phyloP scores from a whole-genome alignment of 1,140 invertebrate species.

The Heliconius nattereri region DNA sequence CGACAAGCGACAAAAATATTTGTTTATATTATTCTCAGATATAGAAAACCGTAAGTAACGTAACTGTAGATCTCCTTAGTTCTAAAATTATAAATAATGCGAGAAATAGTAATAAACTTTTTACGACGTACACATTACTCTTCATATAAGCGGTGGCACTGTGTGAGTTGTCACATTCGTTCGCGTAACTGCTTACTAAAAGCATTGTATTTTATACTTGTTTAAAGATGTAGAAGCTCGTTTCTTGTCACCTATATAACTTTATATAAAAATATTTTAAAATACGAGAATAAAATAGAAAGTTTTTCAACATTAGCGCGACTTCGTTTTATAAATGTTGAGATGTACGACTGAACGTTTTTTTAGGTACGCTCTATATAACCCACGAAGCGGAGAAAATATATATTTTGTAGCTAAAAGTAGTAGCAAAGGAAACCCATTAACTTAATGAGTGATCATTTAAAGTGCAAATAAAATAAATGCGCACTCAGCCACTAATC shows the following conservation, averaged over 20 bases:
- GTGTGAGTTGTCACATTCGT: conserved; percentile 6
- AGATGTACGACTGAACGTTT: background rate
- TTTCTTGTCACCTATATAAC: background rate
- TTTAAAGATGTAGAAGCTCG: background rate
- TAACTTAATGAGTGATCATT: background rate
- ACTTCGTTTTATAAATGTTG: background rate
- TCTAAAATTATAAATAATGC: conserved; percentile 9
- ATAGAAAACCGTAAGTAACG: background rate
- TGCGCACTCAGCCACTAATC: background rate
- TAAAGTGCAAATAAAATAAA: background rate
- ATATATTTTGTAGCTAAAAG: background rate
- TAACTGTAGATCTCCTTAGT: background rate
- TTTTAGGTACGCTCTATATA: background rate
- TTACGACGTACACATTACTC: conserved; percentile 3
- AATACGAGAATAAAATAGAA: background rate
- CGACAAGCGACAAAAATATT: background rate
- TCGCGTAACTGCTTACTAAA: conserved; percentile 14
- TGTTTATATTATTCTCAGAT: background rate
- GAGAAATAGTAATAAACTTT: background rate
- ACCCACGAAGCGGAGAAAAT: conserved; percentile 16
- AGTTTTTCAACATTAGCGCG: background rate
- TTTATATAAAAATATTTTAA: background rate
- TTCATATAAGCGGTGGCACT: background rate
- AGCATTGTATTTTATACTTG: conserved; percentile 5
- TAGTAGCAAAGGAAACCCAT: conserved; percentile 3